These are phyloP conservation scores for Drosophila burlai DNA, from an alignment of 1,140 invertebrate species.

Conservation along the genomic window DNA sequence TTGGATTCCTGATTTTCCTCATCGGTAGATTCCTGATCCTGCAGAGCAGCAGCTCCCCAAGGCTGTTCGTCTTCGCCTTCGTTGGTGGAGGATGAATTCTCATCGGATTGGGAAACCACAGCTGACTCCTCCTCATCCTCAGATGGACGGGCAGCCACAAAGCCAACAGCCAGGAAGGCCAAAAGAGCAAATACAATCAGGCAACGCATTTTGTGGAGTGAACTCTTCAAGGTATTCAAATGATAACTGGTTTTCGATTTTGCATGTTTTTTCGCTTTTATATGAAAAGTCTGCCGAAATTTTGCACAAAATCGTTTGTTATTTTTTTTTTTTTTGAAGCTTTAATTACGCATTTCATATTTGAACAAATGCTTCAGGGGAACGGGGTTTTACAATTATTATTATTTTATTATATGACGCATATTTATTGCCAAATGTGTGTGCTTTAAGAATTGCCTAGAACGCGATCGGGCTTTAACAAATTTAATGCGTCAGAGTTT, in stretches of 20 bases:
- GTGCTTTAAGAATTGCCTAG: neutral
- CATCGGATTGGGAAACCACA: neutral
- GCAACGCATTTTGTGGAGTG: constrained; percentile 26
- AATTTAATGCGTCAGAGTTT: constrained; percentile 9
- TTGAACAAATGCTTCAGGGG: constrained; percentile 28
- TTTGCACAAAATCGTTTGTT: constrained; percentile 4
- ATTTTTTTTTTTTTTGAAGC: neutral
- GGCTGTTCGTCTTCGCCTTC: neutral
- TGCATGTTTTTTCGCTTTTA: constrained; percentile 7
- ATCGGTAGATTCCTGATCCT: neutral
- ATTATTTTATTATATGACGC: constrained; percentile 21
- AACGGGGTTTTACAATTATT: constrained; percentile 4
- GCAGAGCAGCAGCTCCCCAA: neutral
- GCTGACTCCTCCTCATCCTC: constrained; percentile 23
- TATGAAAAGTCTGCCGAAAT: constrained; percentile 11
- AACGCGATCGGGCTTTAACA: neutral
- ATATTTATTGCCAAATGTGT: constrained; percentile 6
- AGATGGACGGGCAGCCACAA: constrained; percentile 30
- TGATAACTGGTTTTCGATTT: constrained; percentile 16
- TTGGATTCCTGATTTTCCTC: neutral
- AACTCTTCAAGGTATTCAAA: neutral
- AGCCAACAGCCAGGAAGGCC: constrained; percentile 27
- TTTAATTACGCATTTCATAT: constrained; percentile 23
- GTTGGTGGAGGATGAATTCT: constrained; percentile 1
- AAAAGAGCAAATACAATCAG: constrained; percentile 20